Base-by-base conservation (phyloP, 2,888 invertebrate species). In the Apamea crenata region DNA sequence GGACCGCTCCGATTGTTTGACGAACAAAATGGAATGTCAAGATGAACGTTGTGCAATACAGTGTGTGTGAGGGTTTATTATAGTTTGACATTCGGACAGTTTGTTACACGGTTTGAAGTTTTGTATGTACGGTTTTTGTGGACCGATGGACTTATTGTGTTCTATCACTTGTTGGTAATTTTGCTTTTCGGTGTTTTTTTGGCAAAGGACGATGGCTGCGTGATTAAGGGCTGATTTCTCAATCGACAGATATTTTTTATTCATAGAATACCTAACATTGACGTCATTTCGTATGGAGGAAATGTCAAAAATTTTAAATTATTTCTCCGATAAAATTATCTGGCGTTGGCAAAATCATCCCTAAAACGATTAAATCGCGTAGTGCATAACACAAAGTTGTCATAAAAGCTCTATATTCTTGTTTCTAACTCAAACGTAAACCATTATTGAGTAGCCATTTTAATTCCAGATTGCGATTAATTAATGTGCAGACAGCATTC, bases 11-110 rank as follows among this genome's bases (percentile, higher is more conserved):
- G 93, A 95, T 94, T 94, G 94, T 95, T 92, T 94, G 93, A 91
- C 91, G 93, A 93, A 95, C 95, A 96, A 95, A 96, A 94, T 92
- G 94, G 94, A 97, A 97, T 97, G 96, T 96, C 96, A 97, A 95
- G 96, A 96, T 95, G 94, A 93, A 93, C 92, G 92, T 96, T 96
- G 95, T 90, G 96, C 93, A 96, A 96, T 87, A 85, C 91, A 66
- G 59, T 85, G 81, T 73, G 90, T 92, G 88, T 90, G 87, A 85
- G 85, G 79, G 77, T 84, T 86, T 80, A 56, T 71, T 56, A 36
- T 61, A 86, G 91, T 92, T 93, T 96, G 95, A 95, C 95, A 96
- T 95, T 95, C 93, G 92, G 90, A 90, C 90, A 91, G 92, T 94
- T 94, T 93, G 92, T 93, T 93, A 92, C 91, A 91, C 91, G 90